phyloP scores from a whole-genome alignment of 1,140 invertebrate genomes.

The Choristoneura fumiferana region DNA sequence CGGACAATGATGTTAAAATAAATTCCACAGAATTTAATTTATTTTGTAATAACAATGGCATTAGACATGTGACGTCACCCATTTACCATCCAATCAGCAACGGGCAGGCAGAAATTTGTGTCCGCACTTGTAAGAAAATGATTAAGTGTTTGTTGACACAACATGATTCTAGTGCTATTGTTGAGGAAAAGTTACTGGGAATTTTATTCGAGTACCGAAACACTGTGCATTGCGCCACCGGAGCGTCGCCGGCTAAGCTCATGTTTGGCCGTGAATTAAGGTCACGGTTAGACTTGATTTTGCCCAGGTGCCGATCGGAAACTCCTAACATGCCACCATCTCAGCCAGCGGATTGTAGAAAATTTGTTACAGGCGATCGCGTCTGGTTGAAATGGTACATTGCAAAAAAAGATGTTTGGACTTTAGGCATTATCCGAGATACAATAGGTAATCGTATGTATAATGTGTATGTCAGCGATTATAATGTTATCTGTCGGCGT shows the following conservation, averaged over 20 bases:
- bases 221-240: conserved; percentile 25
- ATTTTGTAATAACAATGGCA: too few species aligned
- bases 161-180: too few species aligned
- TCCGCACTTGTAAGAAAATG: too few species aligned
- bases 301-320: not conserved
- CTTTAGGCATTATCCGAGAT: conserved; percentile 1
- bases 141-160: too few species aligned
- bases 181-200: conserved; percentile 22
- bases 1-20: too few species aligned
- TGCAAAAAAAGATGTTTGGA: conserved; percentile 5
- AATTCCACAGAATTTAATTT: too few species aligned
- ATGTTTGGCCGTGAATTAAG: conserved; percentile 22
- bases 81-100: too few species aligned
- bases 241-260: conserved; percentile 22
- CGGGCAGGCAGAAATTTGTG: too few species aligned
- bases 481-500: conserved; percentile 3
- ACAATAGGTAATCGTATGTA: conserved; percentile 10
- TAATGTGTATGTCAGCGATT: not conserved
- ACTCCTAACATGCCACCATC: too few species aligned
- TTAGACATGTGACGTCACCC: too few species aligned
- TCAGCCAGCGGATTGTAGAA: not conserved
- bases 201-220: conserved; percentile 27
- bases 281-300: not conserved
- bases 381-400: conserved; percentile 17
- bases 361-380: not conserved